phyloP scores from a whole-genome alignment of 2,797 vertebrate genomes.

The Eulemur albifrons region DNA sequence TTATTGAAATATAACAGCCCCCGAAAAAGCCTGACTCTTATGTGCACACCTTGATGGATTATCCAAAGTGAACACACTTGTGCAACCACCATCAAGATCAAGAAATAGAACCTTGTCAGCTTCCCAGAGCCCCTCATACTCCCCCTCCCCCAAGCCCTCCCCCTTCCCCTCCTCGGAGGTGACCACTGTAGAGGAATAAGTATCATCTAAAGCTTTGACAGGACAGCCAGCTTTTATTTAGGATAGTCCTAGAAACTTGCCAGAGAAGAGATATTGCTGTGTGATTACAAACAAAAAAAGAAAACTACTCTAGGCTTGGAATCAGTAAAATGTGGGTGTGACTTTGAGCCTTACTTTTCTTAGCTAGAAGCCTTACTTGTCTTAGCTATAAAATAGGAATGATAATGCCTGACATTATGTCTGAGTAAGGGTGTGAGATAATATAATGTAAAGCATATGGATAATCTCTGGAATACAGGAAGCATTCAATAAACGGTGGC shows the following conservation, averaged over 20 bases:
- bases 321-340: neutral
- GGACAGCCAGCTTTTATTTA: neutral
- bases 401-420: neutral
- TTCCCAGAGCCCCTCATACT: neutral
- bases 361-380: neutral
- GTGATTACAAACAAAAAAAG: neutral
- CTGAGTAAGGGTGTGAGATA: neutral
- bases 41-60: neutral
- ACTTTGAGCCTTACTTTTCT: neutral
- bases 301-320: neutral
- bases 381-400: neutral
- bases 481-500: neutral
- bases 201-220: neutral
- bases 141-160: fast-evolving
- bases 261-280: neutral
- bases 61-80: neutral
- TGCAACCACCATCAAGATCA: neutral
- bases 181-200: neutral
- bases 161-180: neutral
- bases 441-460: neutral
- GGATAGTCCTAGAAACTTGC: neutral
- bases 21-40: neutral
- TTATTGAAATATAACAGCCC: neutral
- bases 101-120: neutral
- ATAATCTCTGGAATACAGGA: neutral